phyloP scores from a whole-genome alignment of 1,140 invertebrate genomes.

The Drosophila tropicalis region DNA sequence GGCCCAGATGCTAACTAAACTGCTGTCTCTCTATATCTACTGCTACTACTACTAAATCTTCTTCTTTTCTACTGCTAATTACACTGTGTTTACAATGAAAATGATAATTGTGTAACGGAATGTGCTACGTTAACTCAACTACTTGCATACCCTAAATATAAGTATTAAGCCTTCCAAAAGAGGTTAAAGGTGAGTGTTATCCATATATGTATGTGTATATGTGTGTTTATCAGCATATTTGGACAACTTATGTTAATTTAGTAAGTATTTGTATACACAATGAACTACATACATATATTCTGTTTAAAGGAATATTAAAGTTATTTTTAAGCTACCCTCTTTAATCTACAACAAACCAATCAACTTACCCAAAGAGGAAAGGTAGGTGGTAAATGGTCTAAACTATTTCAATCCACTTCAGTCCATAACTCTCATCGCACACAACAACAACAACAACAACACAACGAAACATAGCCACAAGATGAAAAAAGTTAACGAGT shows the following conservation, averaged over 20 bases:
- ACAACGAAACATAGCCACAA: conserved; percentile 5
- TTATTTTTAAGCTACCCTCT: conserved; percentile 34
- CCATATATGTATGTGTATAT: conserved; percentile 3
- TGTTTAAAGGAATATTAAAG: background rate
- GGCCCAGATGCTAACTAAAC: conserved; percentile 43
- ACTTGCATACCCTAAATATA: conserved; percentile 21
- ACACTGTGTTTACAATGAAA: conserved; percentile 20
- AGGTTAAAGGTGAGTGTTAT: conserved; percentile 38
- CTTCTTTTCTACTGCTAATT: conserved; percentile 32
- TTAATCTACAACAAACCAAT: conserved; percentile 18
- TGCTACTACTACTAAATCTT: conserved; percentile 33
- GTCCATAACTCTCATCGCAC: conserved; percentile 30
- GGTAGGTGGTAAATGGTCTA: conserved; percentile 50
- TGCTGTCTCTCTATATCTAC: conserved; percentile 32
- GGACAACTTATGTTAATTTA: conserved; percentile 8
- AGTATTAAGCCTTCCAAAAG: conserved; percentile 41
- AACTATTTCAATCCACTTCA: conserved; percentile 42
- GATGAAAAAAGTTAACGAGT: conserved; percentile 27
- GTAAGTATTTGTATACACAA: conserved; percentile 27
- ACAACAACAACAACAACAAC: conserved; percentile 27
- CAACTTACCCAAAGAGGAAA: conserved; percentile 28
- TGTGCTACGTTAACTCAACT: conserved; percentile 50
- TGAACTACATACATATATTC: background rate
- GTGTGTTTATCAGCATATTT: background rate
- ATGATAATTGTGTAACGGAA: conserved; percentile 49